Base-by-base conservation (phyloP, 2,113 vertebrate genomes). In the Pituophis catenifer region DNA sequence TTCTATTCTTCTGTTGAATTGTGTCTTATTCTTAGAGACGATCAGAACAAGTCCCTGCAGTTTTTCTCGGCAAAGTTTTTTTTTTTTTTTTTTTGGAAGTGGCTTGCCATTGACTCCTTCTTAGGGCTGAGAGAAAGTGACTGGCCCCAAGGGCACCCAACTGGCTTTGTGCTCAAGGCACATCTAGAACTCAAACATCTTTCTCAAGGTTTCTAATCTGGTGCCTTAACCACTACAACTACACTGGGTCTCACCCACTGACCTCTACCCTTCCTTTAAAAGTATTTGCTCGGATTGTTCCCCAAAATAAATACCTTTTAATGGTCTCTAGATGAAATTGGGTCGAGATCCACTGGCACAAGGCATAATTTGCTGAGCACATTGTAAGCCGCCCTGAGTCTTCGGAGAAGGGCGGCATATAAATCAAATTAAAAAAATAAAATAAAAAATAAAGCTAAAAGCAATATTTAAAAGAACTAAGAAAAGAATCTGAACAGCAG, bases 51-150 rank as follows among this genome's bases (percentile, higher is more conserved):
- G 24, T 62, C 11, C 10, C 62, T 65, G 26, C 9, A 5, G 62
- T 65, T 65, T 65, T 65, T n/a, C 62, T 65, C 6, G 62, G 62
- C 26, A 65, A n/a, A 48, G 44, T 0, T 48, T 4, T 48, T 48
- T 48, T 3, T 0, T n/a, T n/a, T n/a, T n/a, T 11, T 1, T n/a
- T n/a, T 12, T 24, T 9, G 29, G 3, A 13, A n/a, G 26, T n/a
- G 62, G 26, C 29, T 65, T n/a, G 11, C 26, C 62, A n/a, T 13
- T 65, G 26, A 29, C 11, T n/a, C 62, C 29, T 12, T 65, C 62
- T 26, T 65, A 13, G 62, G 62, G 62, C 3, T 65, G 11, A 58
- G 9, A 26, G 59, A 26, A 26, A 29, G 62, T 65, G 62, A n/a
- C 62, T 29, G 62, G 26, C 26, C n/a, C 10, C 62, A 65, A 65